Evolutionary conservation across 2,113 vertebrate genomes (phyloP), one percentile per base, ranked within the genome.

Genomic region (Gambusia holbrooki): DNA sequence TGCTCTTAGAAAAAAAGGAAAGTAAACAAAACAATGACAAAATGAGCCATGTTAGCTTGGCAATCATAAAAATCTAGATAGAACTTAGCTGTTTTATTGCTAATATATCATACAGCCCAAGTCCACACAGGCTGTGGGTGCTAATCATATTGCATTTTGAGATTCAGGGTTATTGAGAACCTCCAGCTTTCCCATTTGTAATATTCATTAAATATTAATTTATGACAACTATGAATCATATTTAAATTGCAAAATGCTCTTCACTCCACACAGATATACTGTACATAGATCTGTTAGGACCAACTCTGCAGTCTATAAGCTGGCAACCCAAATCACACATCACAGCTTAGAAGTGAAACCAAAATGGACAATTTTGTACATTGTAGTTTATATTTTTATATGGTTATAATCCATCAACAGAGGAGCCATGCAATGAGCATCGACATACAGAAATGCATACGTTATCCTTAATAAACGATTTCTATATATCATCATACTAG

Each of bases 221-320:
- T 70, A 74, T 75, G 69, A 60, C 58, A 84, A 83, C 73, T 86
- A 81, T 80, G 88, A 87, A 86, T 73, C 67, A 81, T 81, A 81
- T 80, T 86, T 54, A 64, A 80, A 78, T 83, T 84, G 64, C 71
- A 79, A 82, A 88, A 87, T 45, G 62, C 74, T 82, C 29, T 73
- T 71, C 83, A 84, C 80, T 86, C 80, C 81, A 88, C 76, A 80
- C 62, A 61, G 60, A 67, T 76, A 37, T 66, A 69, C 79, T 86
- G 81, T 81, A 90, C 83, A 88, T 69, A 75, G 83, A 75, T 78
- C 79, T 84, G 75, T 71, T 58, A 74, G 69, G 66, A 69, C 77
- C 51, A 68, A 51, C 65, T 77, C 62, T 69, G 64, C 67, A 73
- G 32, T 77, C 69, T 79, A 67, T 67, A 28, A 66, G 64, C 80